Evolutionary conservation across 1,140 invertebrate genomes (phyloP).

Genomic region (Neodiprion lecontei): DNA sequence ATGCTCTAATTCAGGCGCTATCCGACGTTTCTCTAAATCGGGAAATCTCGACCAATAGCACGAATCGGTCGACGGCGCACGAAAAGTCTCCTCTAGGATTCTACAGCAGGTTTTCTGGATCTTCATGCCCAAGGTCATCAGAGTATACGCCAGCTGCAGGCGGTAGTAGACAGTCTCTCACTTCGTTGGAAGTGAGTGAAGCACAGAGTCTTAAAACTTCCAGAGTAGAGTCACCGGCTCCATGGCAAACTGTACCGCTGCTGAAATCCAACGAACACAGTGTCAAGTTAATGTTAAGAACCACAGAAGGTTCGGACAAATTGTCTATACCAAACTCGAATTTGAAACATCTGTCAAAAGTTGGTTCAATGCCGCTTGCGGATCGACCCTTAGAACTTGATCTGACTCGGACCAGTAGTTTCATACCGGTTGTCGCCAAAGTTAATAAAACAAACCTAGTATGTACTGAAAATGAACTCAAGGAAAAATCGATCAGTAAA

Average conservation of each 20-base stretch:
- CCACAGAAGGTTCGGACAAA: not conserved
- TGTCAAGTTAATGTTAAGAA: not conserved
- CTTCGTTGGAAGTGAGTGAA: not conserved
- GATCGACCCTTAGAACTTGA: too few species aligned
- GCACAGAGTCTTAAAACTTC: not conserved
- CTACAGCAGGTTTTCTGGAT: not conserved
- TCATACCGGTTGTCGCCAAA: not conserved
- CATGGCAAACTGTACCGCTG: not conserved
- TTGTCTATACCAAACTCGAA: slow-evolving; percentile 5
- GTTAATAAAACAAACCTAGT: not conserved
- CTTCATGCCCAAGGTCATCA: slow-evolving; percentile 13
- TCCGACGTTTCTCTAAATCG: slow-evolving; percentile 28
- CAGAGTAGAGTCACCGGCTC: not conserved
- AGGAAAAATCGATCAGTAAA: not conserved
- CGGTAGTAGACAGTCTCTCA: slow-evolving; percentile 17
- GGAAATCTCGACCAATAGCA: slow-evolving; percentile 20
- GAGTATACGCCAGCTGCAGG: not conserved
- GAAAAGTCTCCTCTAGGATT: slow-evolving; percentile 26
- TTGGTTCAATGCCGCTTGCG: not conserved
- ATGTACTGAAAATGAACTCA: not conserved
- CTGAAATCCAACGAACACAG: not conserved
- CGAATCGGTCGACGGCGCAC: slow-evolving; percentile 33
- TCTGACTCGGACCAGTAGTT: not conserved
- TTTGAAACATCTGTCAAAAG: not conserved
- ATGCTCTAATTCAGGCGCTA: slow-evolving; percentile 30